These are phyloP conservation scores for Ictalurus punctatus DNA, from an alignment of 2,113 vertebrate genomes.

Conservation along the genomic window DNA sequence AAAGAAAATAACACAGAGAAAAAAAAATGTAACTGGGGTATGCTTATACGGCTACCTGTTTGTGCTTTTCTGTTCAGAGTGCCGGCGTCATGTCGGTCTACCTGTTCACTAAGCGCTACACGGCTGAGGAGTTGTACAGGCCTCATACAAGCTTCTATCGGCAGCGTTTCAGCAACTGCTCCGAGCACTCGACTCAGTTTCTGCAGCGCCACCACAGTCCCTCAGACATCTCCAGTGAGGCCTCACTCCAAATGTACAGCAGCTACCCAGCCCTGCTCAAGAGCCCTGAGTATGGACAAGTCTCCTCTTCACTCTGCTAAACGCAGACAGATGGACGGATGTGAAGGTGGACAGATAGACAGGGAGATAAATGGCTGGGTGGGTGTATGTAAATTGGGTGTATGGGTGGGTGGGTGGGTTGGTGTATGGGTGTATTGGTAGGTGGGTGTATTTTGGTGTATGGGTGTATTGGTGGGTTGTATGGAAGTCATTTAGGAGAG, in stretches of 20 bases:
- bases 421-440: too few relatives aligned
- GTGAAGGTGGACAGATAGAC: background rate
- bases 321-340: constrained; percentile 1
- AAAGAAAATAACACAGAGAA: background rate
- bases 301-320: constrained; percentile 90
- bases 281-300: constrained; percentile 86
- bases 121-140: constrained; percentile 84
- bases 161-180: constrained; percentile 89
- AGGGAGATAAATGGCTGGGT: background rate
- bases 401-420: too few relatives aligned
- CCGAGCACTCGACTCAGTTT: constrained; percentile 88
- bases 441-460: too few relatives aligned
- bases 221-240: constrained; percentile 86
- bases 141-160: constrained; percentile 85
- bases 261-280: constrained; percentile 87
- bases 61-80: constrained; percentile 65
- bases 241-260: constrained; percentile 86
- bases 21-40: background rate
- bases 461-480: too few relatives aligned
- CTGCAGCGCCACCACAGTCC: constrained; percentile 86
- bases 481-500: background rate
- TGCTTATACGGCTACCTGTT: background rate
- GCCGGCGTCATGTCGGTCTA: constrained; percentile 91
- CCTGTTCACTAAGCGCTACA: constrained; percentile 91
- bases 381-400: too few relatives aligned